Conservation (phyloP, 1,140 invertebrate genomes). For the Drosophila mayri region DNA sequence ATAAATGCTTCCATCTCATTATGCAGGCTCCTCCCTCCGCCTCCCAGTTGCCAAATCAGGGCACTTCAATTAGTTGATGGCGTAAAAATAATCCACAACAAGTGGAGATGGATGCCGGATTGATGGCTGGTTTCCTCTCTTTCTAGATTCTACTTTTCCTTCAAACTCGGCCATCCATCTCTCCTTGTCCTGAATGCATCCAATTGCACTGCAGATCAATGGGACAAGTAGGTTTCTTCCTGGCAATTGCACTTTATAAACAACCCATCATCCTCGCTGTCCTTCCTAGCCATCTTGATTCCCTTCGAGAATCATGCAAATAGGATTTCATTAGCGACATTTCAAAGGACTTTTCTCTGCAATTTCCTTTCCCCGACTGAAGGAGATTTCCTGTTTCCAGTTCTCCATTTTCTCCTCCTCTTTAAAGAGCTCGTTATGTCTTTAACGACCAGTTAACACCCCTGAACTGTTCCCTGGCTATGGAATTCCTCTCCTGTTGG, state of each 20-base stretch:
- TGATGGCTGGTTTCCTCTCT: constrained; percentile 42
- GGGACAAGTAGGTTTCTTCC: constrained; percentile 14
- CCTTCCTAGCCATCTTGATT: too few relatives aligned
- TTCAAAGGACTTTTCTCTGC: constrained; percentile 62
- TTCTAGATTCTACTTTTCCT: too few relatives aligned
- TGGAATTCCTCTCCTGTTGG: neutral
- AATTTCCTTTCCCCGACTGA: constrained; percentile 32
- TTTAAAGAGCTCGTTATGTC: constrained; percentile 57
- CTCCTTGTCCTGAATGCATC: neutral
- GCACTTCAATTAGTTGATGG: constrained; percentile 76
- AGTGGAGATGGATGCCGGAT: constrained; percentile 24
- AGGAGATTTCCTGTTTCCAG: constrained; percentile 5
- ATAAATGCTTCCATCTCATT: constrained; percentile 78
- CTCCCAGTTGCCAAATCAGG: constrained; percentile 60
- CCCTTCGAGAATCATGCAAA: constrained; percentile 39
- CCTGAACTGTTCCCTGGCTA: constrained; percentile 11
- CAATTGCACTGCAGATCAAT: constrained; percentile 44
- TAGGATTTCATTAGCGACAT: constrained; percentile 76
- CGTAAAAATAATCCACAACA: constrained; percentile 54
- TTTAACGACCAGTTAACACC: constrained; percentile 69
- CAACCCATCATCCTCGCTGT: neutral
- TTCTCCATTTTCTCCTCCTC: constrained; percentile 3
- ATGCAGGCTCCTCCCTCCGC: constrained; percentile 47
- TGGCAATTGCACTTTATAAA: constrained; percentile 48
- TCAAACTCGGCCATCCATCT: neutral